Evolutionary conservation across 2,113 vertebrate species (phyloP).

Genomic region (Nycticryphes semicollaris): DNA sequence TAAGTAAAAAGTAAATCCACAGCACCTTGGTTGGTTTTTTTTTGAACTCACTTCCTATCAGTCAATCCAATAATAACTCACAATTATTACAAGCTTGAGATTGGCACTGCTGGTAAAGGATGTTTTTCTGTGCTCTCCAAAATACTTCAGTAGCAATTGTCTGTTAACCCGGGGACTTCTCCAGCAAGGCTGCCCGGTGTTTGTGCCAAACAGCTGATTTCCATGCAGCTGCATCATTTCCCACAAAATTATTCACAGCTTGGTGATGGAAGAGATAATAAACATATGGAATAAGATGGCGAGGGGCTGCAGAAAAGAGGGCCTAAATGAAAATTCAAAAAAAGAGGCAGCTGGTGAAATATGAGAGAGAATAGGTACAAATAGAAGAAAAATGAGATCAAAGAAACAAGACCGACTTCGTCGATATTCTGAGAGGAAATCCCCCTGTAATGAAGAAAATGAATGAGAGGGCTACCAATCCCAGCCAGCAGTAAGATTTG

Average conservation of each 20-base stretch:
- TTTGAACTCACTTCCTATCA: not conserved
- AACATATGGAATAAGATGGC: not conserved
- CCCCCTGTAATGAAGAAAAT: not conserved
- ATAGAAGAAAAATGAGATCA: not conserved
- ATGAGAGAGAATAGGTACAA: not conserved
- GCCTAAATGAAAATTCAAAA: not conserved
- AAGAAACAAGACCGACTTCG: not conserved
- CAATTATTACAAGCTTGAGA: not conserved
- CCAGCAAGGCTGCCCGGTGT: not conserved
- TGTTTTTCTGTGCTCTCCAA: not conserved
- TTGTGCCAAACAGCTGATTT: conserved; percentile 41
- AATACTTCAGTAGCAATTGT: not conserved
- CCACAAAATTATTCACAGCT: conserved; percentile 27
- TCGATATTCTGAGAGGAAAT: not conserved
- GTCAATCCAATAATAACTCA: not conserved
- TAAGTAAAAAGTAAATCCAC: not conserved
- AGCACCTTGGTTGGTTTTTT: not conserved
- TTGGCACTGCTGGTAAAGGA: not conserved
- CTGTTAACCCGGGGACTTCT: conserved; percentile 8
- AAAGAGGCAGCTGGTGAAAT: not conserved
- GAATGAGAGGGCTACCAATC: not conserved
- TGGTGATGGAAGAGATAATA: not conserved
- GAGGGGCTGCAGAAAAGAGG: not conserved
- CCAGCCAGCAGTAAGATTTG: not conserved
- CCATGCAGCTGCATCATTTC: conserved; percentile 33